Evolutionary conservation across 1,140 invertebrate species (phyloP), one percentile per base, ranked within the genome.

Genomic region (Aphis gossypii): DNA sequence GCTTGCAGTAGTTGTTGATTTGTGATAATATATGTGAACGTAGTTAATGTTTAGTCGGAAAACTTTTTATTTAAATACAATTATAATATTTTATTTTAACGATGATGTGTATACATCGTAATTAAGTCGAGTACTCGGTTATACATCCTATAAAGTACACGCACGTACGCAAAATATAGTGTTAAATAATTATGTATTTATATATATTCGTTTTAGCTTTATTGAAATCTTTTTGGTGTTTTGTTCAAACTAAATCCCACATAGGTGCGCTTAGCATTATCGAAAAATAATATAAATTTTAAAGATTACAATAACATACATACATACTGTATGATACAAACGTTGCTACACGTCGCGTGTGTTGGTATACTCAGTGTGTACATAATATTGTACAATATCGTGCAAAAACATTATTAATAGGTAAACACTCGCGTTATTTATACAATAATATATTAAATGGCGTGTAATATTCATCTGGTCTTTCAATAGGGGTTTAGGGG

Each of bases 21-120:
- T 25, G 83, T 44, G 60, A n/a, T 76, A 41, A 86, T 84, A 86
- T 86, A 41, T 86, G 35, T 48, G 20, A 87, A 87, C 86, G 86
- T 21, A 2, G 86, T 88, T 46, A 18, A 46, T n/a, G 60, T n/a
- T 46, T 86, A 30, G 25, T 46, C 14, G 60, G 60, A 76, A 76
- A 76, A 76, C 60, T 76, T 76, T 76, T n/a, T 84, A 84, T 41
- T 41, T 30, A 84, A 84, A 84, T 41, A 41, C 82, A 23, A 83
- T 83, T 41, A 41, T 38, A 23, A 83, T 83, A 83, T 83, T 41
- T 41, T 83, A 83, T 38, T 83, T 23, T 38, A n/a, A 60, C 23
- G n/a, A 68, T 14, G 60, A 76, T 76, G 60, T 76, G 30, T 76
- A 76, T 30, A 76, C 60, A n/a, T 76, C 30, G 60, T 35, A 76